Percentiles rank a stretch among this genome's conserved stretches.
These are phyloP conservation scores for Bufo gargarizans DNA, from an alignment of 2,113 vertebrate genomes.

Conservation along the genomic window DNA sequence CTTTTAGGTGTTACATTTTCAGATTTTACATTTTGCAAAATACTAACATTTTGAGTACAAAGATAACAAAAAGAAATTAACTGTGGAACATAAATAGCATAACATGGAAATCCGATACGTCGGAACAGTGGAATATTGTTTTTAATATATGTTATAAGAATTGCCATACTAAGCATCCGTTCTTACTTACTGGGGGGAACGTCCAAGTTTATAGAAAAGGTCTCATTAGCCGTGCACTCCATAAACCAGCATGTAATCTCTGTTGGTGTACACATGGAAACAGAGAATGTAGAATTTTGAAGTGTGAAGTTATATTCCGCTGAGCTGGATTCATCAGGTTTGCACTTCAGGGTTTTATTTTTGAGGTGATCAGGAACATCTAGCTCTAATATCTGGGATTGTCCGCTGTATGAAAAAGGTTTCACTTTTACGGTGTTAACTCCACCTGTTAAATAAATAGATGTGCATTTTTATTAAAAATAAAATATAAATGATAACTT, in stretches of 20 bases:
- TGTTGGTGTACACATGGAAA: background rate
- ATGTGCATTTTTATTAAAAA: background rate
- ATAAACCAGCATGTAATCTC: background rate
- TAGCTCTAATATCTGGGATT: background rate
- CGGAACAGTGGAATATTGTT: background rate
- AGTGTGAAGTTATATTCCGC: background rate
- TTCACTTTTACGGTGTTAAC: background rate
- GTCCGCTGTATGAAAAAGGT: background rate
- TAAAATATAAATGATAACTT: background rate
- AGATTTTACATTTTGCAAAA: too few relatives aligned
- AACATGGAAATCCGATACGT: too few relatives aligned
- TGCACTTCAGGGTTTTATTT: background rate
- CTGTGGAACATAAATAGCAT: too few relatives aligned
- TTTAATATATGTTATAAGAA: background rate
- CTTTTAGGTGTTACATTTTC: too few relatives aligned
- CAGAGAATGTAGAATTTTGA: background rate
- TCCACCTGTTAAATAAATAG: background rate
- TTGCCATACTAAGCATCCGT: background rate
- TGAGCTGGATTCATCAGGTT: too few relatives aligned
- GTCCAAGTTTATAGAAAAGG: background rate
- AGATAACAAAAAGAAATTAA: too few relatives aligned
- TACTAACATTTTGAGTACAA: too few relatives aligned
- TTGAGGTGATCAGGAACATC: background rate
- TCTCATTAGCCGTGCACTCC: background rate
- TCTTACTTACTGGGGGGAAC: constrained; percentile 35